Conservation (phyloP, 2,113 vertebrate genomes). For the Apodemus sylvaticus region DNA sequence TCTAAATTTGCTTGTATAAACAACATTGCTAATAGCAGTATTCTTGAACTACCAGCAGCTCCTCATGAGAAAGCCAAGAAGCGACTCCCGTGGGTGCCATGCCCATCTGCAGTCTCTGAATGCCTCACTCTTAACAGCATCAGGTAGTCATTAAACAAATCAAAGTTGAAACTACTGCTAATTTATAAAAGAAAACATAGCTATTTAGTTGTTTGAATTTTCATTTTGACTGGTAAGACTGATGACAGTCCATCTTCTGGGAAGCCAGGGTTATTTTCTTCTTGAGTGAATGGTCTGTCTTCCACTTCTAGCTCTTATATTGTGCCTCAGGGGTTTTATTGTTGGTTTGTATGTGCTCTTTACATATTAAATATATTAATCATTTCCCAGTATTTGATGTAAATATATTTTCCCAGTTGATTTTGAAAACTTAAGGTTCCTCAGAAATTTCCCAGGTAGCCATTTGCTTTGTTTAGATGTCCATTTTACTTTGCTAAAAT, state of each 20-base stretch:
- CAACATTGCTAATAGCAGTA: neutral
- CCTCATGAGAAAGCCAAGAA: slow-evolving; percentile 3
- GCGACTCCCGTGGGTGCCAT: neutral
- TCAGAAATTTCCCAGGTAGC: slow-evolving; percentile 24
- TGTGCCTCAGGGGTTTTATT: slow-evolving; percentile 29
- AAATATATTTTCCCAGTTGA: slow-evolving; percentile 50
- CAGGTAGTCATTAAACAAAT: slow-evolving; percentile 18
- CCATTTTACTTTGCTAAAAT: slow-evolving; percentile 51
- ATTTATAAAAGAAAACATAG: slow-evolving; percentile 31
- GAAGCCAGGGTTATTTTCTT: slow-evolving; percentile 49
- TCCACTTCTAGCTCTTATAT: neutral
- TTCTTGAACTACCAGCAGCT: neutral
- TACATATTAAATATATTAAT: slow-evolving; percentile 65
- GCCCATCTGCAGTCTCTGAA: neutral
- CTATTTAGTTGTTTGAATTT: slow-evolving; percentile 36
- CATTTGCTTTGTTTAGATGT: slow-evolving; percentile 26
- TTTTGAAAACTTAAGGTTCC: slow-evolving; percentile 44
- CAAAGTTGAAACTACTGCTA: slow-evolving; percentile 20
- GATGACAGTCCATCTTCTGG: neutral
- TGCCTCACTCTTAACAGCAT: neutral
- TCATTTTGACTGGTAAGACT: neutral
- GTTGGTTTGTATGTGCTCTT: slow-evolving; percentile 57
- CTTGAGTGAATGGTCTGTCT: slow-evolving; percentile 18
- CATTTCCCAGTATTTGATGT: neutral
- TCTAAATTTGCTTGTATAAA: slow-evolving; percentile 26